Base-by-base conservation (phyloP, 2,888 invertebrate genomes). In the Noctua pronuba region DNA sequence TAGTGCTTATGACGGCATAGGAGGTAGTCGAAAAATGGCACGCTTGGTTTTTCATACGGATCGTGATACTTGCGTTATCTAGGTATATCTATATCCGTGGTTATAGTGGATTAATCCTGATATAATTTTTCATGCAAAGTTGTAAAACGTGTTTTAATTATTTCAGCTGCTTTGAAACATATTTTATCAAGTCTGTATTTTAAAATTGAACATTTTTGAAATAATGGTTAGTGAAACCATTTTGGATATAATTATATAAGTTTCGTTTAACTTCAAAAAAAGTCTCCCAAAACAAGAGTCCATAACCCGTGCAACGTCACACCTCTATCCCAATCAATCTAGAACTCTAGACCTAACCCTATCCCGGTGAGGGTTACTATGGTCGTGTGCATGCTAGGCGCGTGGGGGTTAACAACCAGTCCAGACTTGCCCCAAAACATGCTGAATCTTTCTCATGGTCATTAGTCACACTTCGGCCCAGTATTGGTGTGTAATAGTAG, bases 321-420 rank as follows among this genome's bases (percentile, higher is more conserved):
- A 38, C 77, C 46, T 44, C 73, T 85, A 83, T 4, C 64, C 68
- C 38, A 62, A 72, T 62, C n/a, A 13, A 52, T 35, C 79, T 83
- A 80, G 31, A 35, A 41, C 10, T 83, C 78, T 83, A 73, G 41
- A 64, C 28, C 70, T 28, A 73, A 44, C 77, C 82, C 67, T 77
- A 82, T 38, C 72, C 41, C 64, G n/a, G 67, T 75, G 67, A 79
- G 81, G 85, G 87, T 88, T 88, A 89, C 87, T 83, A 86, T 82
- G 81, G 66, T 79, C 69, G 87, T 88, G 87, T 84, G 75, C 88
- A 88, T 88, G 88, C 88, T 80, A 79, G 84, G 88, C 88, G 80
- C 75, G 88, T 82, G 80, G 72, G 76, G 80, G 89, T 89, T 88
- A 89, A 77, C 75, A 80, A 88, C 77, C 88, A 88, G 83, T 79